These are phyloP conservation scores for Otus sunia DNA, from an alignment of 2,113 vertebrate genomes.

Conservation along the genomic window DNA sequence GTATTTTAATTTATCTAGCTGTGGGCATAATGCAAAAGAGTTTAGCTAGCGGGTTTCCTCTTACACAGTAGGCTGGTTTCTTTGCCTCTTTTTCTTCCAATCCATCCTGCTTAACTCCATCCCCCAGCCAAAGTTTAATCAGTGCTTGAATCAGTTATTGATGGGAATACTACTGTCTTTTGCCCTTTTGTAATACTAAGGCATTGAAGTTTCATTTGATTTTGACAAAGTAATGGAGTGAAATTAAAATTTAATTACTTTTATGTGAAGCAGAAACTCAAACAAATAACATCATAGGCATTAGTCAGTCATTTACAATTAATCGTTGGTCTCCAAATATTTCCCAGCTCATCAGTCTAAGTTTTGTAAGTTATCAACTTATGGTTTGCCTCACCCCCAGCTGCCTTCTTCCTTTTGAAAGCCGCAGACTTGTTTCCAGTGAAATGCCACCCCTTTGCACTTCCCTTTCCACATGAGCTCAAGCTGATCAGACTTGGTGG, in stretches of 20 bases:
- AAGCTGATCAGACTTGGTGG: neutral
- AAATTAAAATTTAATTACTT: neutral
- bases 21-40: neutral
- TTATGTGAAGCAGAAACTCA: neutral
- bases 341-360: neutral
- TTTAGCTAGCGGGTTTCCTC: neutral
- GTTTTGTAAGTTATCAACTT: neutral
- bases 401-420: neutral
- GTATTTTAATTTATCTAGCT: neutral
- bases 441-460: neutral
- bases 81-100: neutral
- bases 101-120: neutral
- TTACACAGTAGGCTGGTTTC: neutral
- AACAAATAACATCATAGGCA: neutral
- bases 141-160: neutral
- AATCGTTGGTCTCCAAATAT: neutral
- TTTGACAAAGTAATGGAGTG: neutral
- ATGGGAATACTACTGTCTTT: neutral
- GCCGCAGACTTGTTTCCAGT: neutral
- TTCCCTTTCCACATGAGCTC: neutral
- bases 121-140: accelerated
- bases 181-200: neutral
- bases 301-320: neutral
- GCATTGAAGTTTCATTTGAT: neutral
- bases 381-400: neutral